These are phyloP conservation scores for Alaudala cheleensis DNA, from an alignment of 2,113 vertebrate genomes.

Conservation along the genomic window DNA sequence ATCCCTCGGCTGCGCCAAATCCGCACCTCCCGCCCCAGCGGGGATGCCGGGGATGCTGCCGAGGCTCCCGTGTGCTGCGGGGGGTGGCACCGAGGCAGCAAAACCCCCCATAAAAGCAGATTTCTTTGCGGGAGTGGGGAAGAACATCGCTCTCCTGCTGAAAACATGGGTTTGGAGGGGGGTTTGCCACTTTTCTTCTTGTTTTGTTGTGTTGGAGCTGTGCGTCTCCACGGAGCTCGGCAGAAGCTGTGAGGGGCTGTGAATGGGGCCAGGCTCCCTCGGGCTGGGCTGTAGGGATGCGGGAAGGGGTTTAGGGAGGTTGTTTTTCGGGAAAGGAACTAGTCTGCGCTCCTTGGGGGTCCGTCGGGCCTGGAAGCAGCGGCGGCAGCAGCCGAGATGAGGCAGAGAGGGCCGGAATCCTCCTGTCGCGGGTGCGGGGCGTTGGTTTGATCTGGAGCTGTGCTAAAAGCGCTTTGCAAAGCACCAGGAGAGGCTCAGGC, in stretches of 20 bases:
- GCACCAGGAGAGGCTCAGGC: neutral
- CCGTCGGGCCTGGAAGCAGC: neutral
- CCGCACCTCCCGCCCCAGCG: neutral
- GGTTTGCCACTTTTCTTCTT: accelerated
- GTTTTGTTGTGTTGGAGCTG: neutral
- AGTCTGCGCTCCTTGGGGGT: neutral
- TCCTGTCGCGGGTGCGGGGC: neutral
- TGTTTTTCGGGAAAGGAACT: neutral
- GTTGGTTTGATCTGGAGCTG: accelerated
- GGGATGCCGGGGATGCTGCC: neutral
- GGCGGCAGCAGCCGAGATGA: neutral
- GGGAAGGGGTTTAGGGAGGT: neutral
- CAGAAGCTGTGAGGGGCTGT: accelerated
- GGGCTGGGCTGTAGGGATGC: neutral
- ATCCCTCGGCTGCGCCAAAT: neutral
- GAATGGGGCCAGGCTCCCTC: neutral
- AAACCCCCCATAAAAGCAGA: accelerated
- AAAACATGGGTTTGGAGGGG: accelerated
- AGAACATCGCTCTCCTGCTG: too few species aligned
- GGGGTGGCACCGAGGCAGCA: neutral
- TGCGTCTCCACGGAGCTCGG: accelerated
- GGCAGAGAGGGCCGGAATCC: neutral
- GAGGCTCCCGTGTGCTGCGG: accelerated
- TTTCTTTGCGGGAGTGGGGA: neutral
- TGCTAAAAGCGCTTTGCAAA: neutral